Conservation (phyloP, 2,888 invertebrate genomes). For the Syrista parreyssii region DNA sequence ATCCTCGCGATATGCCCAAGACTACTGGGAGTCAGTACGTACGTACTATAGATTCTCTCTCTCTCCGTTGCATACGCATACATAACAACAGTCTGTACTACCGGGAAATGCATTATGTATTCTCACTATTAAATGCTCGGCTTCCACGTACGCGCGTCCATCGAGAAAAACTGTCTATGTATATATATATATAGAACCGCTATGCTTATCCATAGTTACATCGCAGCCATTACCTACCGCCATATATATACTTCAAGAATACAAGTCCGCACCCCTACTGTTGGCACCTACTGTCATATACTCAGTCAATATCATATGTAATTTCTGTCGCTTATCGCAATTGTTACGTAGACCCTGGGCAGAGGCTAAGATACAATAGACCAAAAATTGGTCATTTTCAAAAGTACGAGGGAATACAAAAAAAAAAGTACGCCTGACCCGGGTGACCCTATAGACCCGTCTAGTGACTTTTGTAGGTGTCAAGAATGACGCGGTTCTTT, state of each 20-base stretch:
- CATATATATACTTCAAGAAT: background rate
- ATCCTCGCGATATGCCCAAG: background rate
- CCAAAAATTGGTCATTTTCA: background rate
- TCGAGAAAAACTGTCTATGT: background rate
- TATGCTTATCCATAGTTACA: background rate
- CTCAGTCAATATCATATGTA: background rate
- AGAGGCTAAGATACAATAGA: background rate
- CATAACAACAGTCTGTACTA: conserved; percentile 26
- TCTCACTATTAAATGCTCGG: background rate
- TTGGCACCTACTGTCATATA: background rate
- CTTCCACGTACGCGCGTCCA: conserved; percentile 3
- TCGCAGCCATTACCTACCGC: background rate
- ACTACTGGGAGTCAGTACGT: background rate
- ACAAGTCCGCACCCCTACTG: background rate
- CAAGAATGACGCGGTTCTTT: background rate
- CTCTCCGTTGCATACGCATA: background rate
- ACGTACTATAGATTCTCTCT: conserved; percentile 1
- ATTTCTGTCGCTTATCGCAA: background rate
- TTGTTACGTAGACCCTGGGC: too few relatives aligned
- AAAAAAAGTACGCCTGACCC: background rate
- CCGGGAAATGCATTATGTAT: conserved; percentile 31
- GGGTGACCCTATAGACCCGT: background rate
- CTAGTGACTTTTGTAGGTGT: background rate
- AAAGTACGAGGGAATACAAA: background rate
- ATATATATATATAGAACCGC: background rate